Evolutionary conservation across 2,888 invertebrate genomes (phyloP).

Genomic region (Gortyna flavago): DNA sequence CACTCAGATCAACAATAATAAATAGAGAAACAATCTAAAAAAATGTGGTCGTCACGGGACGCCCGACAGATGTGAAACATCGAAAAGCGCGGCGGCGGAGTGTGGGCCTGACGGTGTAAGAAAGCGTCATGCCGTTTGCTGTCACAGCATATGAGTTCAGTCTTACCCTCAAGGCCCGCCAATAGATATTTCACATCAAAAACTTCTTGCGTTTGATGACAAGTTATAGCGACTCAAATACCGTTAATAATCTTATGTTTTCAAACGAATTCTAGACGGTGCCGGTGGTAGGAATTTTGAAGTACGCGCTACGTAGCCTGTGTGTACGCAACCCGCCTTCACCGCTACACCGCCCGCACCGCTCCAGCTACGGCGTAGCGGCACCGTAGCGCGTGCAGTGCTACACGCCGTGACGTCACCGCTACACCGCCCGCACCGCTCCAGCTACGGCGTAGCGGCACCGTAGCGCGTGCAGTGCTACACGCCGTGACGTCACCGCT

Average conservation of each 20-base stretch:
- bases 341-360: not conserved
- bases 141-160: not conserved
- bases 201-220: not conserved
- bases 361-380: not conserved
- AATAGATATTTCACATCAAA: not conserved
- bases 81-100: not conserved
- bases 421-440: not conserved
- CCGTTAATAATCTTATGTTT: not conserved
- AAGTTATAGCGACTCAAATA: not conserved
- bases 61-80: not conserved
- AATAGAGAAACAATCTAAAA: not conserved
- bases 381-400: not conserved
- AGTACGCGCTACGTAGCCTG: too few species aligned
- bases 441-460: not conserved
- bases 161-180: not conserved
- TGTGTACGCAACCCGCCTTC: too few species aligned
- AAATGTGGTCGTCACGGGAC: too few species aligned
- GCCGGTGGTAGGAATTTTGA: not conserved
- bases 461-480: not conserved
- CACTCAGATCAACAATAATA: not conserved
- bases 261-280: not conserved
- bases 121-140: too few species aligned
- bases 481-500: too few species aligned
- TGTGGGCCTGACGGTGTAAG: too few species aligned
- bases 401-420: too few species aligned